Evolutionary conservation across 2,888 invertebrate genomes (phyloP).

Genomic region (Patella pellucida): DNA sequence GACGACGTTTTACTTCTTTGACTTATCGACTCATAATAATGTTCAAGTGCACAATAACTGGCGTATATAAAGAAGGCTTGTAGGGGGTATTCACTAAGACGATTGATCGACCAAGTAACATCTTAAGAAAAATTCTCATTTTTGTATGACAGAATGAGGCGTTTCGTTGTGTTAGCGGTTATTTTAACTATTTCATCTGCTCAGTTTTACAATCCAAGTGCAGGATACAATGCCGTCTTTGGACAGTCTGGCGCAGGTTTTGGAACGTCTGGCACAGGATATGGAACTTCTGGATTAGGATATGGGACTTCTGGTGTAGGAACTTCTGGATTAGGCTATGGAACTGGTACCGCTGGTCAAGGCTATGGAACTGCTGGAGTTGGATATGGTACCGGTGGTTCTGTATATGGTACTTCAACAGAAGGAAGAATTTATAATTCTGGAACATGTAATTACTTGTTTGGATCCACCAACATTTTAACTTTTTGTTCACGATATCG

Average conservation of each 20-base stretch:
- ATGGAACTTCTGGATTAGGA: background rate
- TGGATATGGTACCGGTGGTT: background rate
- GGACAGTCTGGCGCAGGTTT: background rate
- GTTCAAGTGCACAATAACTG: no score
- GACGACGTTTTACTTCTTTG: no score
- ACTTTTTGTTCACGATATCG: background rate
- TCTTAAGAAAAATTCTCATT: no score
- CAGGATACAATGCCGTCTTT: background rate
- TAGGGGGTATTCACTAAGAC: no score
- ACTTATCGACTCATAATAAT: no score
- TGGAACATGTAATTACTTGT: background rate
- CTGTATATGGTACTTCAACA: background rate
- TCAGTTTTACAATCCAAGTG: background rate
- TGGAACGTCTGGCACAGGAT: background rate
- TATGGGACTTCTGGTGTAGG: background rate
- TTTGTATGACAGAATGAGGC: no score
- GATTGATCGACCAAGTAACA: no score
- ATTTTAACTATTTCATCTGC: background rate
- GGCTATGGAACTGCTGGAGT: background rate
- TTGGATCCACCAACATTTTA: background rate
- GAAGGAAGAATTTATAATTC: background rate
- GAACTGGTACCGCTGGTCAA: background rate
- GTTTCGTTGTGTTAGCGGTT: no score
- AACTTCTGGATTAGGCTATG: background rate
- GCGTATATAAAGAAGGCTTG: no score